phyloP scores from a whole-genome alignment of 2,888 invertebrate species.

The Protodeltote pygarga region DNA sequence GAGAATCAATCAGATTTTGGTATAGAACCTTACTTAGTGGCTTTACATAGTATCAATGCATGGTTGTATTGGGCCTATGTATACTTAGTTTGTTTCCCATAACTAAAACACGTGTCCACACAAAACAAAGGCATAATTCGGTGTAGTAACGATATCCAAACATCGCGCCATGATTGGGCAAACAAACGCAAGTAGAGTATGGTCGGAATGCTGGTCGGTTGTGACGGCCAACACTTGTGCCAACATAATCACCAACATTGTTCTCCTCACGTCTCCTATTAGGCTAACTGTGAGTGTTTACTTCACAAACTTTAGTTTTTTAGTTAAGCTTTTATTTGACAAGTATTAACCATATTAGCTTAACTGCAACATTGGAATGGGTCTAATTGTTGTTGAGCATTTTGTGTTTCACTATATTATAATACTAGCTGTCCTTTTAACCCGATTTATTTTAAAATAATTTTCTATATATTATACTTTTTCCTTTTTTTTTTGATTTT shows the following conservation, averaged over 20 bases:
- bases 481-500: no score
- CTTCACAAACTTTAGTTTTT: slow-evolving; percentile 37
- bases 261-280: slow-evolving; percentile 40
- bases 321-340: slow-evolving; percentile 44
- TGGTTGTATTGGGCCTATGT: no score
- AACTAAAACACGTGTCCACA: slow-evolving; percentile 8
- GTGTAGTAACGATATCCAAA: slow-evolving; percentile 68
- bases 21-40: no score
- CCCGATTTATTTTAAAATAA: no score
- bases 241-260: slow-evolving; percentile 68
- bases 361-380: slow-evolving; percentile 38
- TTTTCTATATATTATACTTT: no score
- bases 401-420: no score
- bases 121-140: slow-evolving; percentile 20
- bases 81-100: no score
- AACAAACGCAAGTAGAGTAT: slow-evolving; percentile 32
- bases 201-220: slow-evolving; percentile 56
- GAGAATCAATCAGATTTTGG: no score
- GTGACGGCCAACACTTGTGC: slow-evolving; percentile 68
- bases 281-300: slow-evolving; percentile 59
- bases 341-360: slow-evolving; percentile 42
- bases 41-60: no score
- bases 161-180: slow-evolving; percentile 48
- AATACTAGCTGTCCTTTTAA: no score
- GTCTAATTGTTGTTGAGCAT: slow-evolving; percentile 19